These are phyloP conservation scores for Acanthacorydalis orientalis DNA, from an alignment of 2,888 invertebrate species.

Conservation along the genomic window DNA sequence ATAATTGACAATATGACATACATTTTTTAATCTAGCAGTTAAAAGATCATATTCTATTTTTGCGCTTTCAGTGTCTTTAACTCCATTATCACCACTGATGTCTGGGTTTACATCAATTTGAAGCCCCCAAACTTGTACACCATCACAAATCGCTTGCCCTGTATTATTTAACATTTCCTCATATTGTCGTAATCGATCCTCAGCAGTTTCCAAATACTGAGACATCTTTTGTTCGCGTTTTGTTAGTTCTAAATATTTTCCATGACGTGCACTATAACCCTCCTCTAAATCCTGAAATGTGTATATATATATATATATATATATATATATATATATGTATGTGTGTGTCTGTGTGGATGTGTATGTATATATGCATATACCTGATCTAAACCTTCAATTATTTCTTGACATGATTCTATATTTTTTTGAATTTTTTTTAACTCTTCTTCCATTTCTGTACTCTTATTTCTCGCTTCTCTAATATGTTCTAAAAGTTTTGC, in stretches of 20 bases:
- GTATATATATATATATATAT: not conserved
- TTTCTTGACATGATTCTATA: slow-evolving; percentile 2
- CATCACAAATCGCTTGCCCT: not conserved
- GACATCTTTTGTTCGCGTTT: slow-evolving; percentile 3
- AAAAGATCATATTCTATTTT: slow-evolving; percentile 1
- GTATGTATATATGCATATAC: not conserved
- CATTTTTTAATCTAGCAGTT: not conserved
- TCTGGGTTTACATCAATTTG: not conserved
- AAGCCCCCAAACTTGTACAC: slow-evolving; percentile 1
- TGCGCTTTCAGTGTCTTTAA: not conserved
- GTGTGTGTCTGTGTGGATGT: not conserved
- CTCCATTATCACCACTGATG: not conserved
- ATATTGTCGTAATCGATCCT: not conserved
- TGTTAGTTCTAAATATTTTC: slow-evolving; percentile 4
- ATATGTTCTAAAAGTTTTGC: not conserved
- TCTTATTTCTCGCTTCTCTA: not conserved
- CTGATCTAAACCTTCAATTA: slow-evolving; percentile 1
- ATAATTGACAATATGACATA: not conserved
- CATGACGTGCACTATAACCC: slow-evolving; percentile 4
- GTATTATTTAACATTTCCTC: not conserved
- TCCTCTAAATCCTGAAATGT: not conserved
- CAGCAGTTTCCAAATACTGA: slow-evolving; percentile 1
- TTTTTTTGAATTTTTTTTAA: not conserved
- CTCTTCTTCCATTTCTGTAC: not conserved
- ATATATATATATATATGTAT: not conserved